Evolutionary conservation across 2,113 vertebrate species (phyloP).

Genomic region (Semnornis frantzii): DNA sequence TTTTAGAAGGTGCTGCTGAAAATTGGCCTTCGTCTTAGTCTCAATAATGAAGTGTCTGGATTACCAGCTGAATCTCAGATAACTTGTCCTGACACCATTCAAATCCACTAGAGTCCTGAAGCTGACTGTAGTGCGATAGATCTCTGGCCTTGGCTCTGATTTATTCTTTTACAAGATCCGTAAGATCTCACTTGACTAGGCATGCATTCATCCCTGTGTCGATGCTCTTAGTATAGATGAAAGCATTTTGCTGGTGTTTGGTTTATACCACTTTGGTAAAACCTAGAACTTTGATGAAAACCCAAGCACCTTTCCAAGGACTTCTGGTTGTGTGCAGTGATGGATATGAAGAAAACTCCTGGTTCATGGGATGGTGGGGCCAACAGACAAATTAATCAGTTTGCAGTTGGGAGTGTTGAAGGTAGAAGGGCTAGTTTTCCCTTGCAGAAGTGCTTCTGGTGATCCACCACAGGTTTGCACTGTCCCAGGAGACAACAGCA

Average conservation of each 20-base stretch:
- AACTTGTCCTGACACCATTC: background rate
- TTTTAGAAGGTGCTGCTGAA: background rate
- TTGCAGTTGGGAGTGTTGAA: background rate
- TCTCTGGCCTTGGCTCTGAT: background rate
- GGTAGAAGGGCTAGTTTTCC: background rate
- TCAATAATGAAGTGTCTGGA: background rate
- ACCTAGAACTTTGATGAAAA: background rate
- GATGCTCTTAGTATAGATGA: background rate
- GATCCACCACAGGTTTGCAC: background rate
- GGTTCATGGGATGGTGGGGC: rapidly evolving
- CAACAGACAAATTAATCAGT: background rate
- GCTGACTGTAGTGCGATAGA: background rate
- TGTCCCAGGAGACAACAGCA: background rate
- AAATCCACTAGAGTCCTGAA: background rate
- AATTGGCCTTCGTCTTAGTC: background rate
- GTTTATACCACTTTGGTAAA: background rate
- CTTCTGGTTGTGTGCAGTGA: background rate
- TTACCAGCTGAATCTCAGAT: background rate
- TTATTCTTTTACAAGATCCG: rapidly evolving
- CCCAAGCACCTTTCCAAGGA: background rate
- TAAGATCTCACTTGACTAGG: background rate
- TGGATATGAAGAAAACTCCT: background rate
- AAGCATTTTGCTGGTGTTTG: background rate
- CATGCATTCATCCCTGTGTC: background rate
- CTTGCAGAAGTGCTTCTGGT: background rate